phyloP scores from a whole-genome alignment of 2,797 vertebrate genomes.

The Aplochiton taeniatus region DNA sequence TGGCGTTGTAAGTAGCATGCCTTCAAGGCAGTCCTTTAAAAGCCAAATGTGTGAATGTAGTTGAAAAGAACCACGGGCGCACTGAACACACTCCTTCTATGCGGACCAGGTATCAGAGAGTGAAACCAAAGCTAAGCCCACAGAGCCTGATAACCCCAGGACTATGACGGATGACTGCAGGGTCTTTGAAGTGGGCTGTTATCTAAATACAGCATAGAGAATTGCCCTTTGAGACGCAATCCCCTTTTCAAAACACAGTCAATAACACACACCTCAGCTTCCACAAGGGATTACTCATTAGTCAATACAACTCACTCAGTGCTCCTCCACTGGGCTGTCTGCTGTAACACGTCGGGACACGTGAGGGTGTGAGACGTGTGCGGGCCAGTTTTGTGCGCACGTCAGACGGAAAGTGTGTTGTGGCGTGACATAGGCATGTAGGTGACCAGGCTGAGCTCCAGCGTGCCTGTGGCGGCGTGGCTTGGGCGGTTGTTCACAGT shows the following conservation, averaged over 20 bases:
- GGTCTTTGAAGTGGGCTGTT: conserved; percentile 65
- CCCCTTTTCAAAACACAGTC: conserved; percentile 54
- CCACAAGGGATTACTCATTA: conserved; percentile 55
- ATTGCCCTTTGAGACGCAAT: conserved; percentile 59
- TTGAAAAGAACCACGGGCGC: too few relatives aligned
- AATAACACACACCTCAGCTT: conserved; percentile 65
- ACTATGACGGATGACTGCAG: conserved; percentile 64
- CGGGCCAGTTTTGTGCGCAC: too few relatives aligned
- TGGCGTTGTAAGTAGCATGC: conserved; percentile 39
- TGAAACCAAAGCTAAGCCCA: conserved; percentile 43
- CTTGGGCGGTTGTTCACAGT: conserved; percentile 57
- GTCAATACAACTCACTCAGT: conserved; percentile 44
- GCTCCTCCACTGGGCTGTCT: not conserved
- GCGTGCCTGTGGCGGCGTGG: not conserved
- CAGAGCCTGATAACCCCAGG: conserved; percentile 51
- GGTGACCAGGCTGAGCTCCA: too few relatives aligned
- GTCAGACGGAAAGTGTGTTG: not conserved
- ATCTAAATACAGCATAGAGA: conserved; percentile 62
- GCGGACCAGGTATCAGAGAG: conserved; percentile 43
- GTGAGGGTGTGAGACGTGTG: not conserved
- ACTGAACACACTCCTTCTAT: conserved; percentile 34
- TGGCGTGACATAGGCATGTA: not conserved
- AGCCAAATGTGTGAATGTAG: conserved; percentile 44
- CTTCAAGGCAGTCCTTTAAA: conserved; percentile 57
- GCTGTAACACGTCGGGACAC: conserved; percentile 2